Base-by-base conservation (phyloP, 2,113 vertebrate genomes). In the Guaruba guarouba region DNA sequence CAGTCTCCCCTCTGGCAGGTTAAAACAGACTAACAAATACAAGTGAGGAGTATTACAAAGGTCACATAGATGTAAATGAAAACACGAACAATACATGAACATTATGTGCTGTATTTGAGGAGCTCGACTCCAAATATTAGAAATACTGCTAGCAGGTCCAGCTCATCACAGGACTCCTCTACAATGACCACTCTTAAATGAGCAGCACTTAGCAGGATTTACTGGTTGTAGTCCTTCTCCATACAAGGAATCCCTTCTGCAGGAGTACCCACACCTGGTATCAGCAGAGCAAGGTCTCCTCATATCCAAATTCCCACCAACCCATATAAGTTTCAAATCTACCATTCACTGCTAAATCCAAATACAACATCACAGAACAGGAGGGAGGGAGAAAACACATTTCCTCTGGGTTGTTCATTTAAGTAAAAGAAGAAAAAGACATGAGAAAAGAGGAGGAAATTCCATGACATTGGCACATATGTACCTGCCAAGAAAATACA, bases 401-500 rank as follows among this genome's bases (percentile, higher is more conserved):
- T 52, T 70, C 55, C 59, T 51, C 57, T 20, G 63, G 13, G 33
- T 43, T 71, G 23, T 28, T 59, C 41, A 16, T 17, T 17, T 27
- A 16, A 49, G 25, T 49, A 7, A 51, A 84, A 48, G 71, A 37
- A 74, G 28, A 54, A 52, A 77, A 70, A 44, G 35, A 44, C 18
- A 9, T 24, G 55, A 63, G 66, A 51, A 44, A 77, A 79, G 49
- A 66, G 52, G 41, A 83, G 51, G 43, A 52, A 39, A 39, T 49
- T 67, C 59, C 51, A 4, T 63, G 52, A 62, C 5, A 20, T n/a
- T 57, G 57, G 16, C 10, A 69, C 20, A 3, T 1, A 7, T 0
- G 1, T 52, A 62, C 37, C 33, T 31, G 35, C 31, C 13, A 59
- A 0, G 0, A 49, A 79, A 61, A 0, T 25, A 59, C 61, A 51